These are phyloP conservation scores for Oenanthe melanoleuca DNA, from an alignment of 2,113 vertebrate species.

Conservation along the genomic window DNA sequence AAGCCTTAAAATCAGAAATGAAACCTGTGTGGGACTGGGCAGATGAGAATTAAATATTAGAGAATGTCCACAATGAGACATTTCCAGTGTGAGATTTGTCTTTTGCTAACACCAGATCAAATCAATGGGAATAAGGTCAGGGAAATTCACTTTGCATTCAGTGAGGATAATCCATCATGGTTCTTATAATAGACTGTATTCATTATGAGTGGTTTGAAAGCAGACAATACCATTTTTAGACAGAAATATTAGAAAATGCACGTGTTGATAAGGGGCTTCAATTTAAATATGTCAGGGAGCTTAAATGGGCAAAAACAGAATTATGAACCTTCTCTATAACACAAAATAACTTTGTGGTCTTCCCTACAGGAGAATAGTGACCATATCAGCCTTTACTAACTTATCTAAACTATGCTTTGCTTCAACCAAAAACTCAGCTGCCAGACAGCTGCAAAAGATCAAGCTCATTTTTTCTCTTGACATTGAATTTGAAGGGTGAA, in stretches of 20 bases:
- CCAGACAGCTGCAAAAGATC: slow-evolving; percentile 46
- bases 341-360: neutral
- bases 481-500: slow-evolving; percentile 37
- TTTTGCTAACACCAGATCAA: neutral
- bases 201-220: neutral
- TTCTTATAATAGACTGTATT: neutral
- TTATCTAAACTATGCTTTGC: neutral
- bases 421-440: slow-evolving; percentile 35
- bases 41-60: neutral
- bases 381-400: neutral
- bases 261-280: neutral
- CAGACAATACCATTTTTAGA: neutral
- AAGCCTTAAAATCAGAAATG: neutral
- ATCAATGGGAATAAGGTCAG: neutral
- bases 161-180: neutral
- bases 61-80: neutral
- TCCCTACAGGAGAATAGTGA: neutral
- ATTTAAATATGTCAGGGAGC: neutral
- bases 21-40: neutral
- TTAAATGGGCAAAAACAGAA: neutral
- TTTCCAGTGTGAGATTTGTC: neutral
- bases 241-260: neutral
- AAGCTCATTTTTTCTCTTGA: slow-evolving; percentile 7
- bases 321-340: neutral
- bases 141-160: neutral